A percentile compares a stretch with the other conserved stretches of the same genome.
Conservation (phyloP, 2,888 invertebrate species). For the Leptothorax acervorum region DNA sequence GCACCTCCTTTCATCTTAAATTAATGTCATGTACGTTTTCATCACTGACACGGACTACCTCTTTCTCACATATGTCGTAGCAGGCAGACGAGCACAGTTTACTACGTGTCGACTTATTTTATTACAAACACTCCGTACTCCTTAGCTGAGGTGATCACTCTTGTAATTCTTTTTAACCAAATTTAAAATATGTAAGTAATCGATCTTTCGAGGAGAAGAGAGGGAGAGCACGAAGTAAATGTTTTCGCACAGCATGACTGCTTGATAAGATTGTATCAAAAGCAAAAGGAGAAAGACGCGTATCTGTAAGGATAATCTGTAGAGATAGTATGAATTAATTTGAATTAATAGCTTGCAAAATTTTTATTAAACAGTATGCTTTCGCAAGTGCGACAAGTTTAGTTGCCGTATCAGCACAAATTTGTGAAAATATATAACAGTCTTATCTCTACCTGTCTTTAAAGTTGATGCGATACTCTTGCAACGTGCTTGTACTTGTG, state of each 20-base stretch:
- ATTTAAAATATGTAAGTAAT: background rate
- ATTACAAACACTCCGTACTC: slow-evolving; percentile 62
- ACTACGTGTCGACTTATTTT: slow-evolving; percentile 53
- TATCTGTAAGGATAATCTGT: background rate
- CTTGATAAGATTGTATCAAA: background rate
- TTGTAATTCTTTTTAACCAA: background rate
- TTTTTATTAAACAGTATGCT: background rate
- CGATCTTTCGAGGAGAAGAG: background rate
- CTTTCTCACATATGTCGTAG: slow-evolving; percentile 55
- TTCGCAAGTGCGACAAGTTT: background rate
- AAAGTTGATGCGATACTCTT: slow-evolving; percentile 30
- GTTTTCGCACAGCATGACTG: background rate
- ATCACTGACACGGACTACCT: slow-evolving; percentile 21
- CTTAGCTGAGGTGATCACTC: background rate
- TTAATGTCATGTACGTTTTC: slow-evolving; percentile 20
- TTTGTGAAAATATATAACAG: slow-evolving; percentile 39
- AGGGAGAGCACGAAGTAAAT: background rate
- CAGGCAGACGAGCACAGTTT: slow-evolving; percentile 49
- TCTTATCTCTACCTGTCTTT: slow-evolving; percentile 39
- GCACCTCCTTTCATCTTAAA: background rate
- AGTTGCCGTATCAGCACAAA: slow-evolving; percentile 25
- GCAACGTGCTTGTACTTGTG: background rate
- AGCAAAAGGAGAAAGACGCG: background rate
- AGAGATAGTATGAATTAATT: slow-evolving; percentile 11
- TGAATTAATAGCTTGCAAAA: slow-evolving; percentile 3